phyloP scores from a whole-genome alignment of 2,113 vertebrate genomes.

The Cricetomys ansorgei region DNA sequence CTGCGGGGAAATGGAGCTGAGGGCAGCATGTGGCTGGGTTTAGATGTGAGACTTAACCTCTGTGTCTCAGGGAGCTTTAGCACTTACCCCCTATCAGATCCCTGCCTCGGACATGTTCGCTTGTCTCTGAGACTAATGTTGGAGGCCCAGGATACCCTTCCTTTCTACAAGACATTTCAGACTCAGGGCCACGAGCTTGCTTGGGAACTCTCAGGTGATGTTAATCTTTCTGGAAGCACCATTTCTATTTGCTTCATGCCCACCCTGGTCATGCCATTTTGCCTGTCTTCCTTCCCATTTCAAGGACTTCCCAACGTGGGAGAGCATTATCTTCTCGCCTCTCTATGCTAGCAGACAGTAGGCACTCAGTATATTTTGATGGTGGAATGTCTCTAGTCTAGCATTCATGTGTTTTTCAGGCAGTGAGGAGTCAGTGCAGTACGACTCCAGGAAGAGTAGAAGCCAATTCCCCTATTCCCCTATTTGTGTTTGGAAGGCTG shows the following conservation, averaged over 20 bases:
- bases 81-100: too few species aligned
- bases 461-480: background rate
- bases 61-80: background rate
- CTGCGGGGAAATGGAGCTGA: background rate
- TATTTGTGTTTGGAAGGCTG: background rate
- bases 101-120: background rate
- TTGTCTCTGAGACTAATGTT: background rate
- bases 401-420: constrained; percentile 35
- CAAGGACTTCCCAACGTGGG: background rate
- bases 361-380: background rate
- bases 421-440: background rate
- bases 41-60: background rate
- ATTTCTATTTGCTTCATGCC: background rate
- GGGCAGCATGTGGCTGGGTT: background rate
- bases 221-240: background rate
- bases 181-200: background rate
- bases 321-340: background rate
- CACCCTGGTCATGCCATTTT: background rate
- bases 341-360: background rate
- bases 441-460: background rate
- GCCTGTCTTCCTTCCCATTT: background rate
- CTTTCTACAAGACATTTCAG: background rate
- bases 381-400: background rate
- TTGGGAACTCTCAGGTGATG: too few species aligned
- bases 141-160: background rate